Conservation (phyloP, 2,113 vertebrate species). For the Hippocampus mohnikei region DNA sequence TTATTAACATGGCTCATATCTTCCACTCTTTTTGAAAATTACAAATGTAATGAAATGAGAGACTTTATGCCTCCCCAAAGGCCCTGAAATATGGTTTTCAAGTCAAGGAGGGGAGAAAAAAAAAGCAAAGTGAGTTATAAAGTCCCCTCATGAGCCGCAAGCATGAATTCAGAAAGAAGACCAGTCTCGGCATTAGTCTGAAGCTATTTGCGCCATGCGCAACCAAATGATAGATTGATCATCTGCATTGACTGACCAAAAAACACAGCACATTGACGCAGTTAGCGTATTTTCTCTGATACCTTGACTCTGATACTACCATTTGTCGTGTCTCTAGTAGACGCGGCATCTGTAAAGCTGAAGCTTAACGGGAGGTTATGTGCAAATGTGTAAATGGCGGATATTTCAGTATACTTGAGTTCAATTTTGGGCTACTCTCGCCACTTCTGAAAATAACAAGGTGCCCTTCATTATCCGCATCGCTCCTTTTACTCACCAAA, state of each 20-base stretch:
- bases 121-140: slow-evolving; percentile 48
- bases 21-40: not conserved
- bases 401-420: not conserved
- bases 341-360: slow-evolving; percentile 1
- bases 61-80: slow-evolving; percentile 36
- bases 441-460: too few species aligned
- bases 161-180: slow-evolving; percentile 37
- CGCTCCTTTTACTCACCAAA: too few species aligned
- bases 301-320: not conserved
- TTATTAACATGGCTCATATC: not conserved
- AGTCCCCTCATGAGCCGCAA: slow-evolving; percentile 25
- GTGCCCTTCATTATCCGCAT: too few species aligned
- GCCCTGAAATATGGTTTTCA: slow-evolving; percentile 34
- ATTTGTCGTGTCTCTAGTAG: not conserved
- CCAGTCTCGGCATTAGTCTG: slow-evolving; percentile 27
- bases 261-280: slow-evolving; percentile 18
- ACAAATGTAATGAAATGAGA: not conserved
- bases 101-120: slow-evolving; percentile 18
- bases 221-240: slow-evolving; percentile 11
- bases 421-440: too few species aligned
- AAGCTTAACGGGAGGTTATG: not conserved
- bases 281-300: not conserved
- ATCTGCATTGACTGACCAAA: slow-evolving; percentile 59
- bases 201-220: slow-evolving; percentile 15
- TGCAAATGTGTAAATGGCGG: not conserved